phyloP scores from a whole-genome alignment of 2,797 vertebrate genomes.

The Platalea minor region DNA sequence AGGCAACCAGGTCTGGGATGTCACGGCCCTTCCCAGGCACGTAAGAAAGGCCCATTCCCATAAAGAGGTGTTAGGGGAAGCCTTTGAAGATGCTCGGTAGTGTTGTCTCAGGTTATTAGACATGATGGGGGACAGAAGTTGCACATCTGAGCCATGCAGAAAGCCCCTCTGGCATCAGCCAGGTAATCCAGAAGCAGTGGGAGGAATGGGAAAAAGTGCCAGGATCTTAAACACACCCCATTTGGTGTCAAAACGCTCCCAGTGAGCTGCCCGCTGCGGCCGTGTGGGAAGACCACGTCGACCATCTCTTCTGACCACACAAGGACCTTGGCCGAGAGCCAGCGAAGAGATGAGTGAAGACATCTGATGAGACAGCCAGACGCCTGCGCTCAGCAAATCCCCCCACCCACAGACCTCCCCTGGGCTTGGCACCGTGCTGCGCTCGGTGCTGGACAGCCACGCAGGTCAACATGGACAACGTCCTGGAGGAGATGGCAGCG shows the following conservation, averaged over 20 bases:
- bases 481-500: neutral
- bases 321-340: neutral
- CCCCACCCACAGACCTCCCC: neutral
- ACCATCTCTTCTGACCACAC: neutral
- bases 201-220: neutral
- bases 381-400: neutral
- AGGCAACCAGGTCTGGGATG: neutral
- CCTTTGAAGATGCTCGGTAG: neutral
- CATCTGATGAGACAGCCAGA: neutral
- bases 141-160: neutral
- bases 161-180: neutral
- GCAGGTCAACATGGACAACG: rapidly evolving
- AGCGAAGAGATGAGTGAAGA: neutral
- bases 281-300: neutral
- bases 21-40: neutral
- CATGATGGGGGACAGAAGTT: rapidly evolving
- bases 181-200: neutral
- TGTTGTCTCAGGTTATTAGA: neutral
- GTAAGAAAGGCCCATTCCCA: neutral
- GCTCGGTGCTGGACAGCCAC: neutral
- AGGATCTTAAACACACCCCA: neutral
- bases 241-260: neutral
- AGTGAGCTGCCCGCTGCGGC: neutral
- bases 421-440: neutral
- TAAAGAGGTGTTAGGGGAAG: neutral